Evolutionary conservation across 2,113 vertebrate species (phyloP), one percentile per base, ranked within the genome.

Genomic region (Albula glossodonta): DNA sequence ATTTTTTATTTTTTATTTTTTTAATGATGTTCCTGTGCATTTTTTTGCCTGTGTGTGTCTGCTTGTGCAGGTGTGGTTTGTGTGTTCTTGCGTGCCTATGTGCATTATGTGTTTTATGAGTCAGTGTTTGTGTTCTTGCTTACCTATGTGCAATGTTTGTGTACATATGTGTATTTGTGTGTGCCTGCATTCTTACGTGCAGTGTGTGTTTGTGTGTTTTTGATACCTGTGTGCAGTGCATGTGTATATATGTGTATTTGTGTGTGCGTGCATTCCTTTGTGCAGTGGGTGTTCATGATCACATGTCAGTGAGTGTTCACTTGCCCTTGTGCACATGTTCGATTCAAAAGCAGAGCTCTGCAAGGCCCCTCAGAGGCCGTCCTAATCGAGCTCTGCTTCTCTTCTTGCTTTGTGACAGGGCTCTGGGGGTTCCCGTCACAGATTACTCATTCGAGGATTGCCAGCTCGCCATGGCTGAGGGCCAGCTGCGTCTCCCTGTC

Each of bases 381-480:
- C 22, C 70, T 74, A 74, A 74, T 74, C 31, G 70, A 74, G 70
- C 9, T 91, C 77, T 91, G 78, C 86, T 80, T 84, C 48, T 41
- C 31, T 41, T 41, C 31, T 41, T 83, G 86, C 80, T 93, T 83
- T 90, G 51, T 86, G 77, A 4, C 93, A 99, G 98, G 91, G 98
- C 98, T 0, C 91, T 99, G 90, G 96, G 96, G n/a, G 93, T 99
- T 83, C 93, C 98, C 0, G 97, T 99, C 89, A 99, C 98, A 0
- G 98, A 99, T 92, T 99, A 99, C 90, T 98, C 98, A 0, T 99
- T 97, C 90, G 98, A 99, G 94, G 98, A 99, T 92, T 99, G 98
- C 94, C 97, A 98, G 95, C 95, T 99, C 89, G 97, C 98, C 89
- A 96, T 99, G 95, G 97, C 97, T 6, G 97, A 98, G 87, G 97